These are phyloP conservation scores for Mormoops blainvillei DNA, from an alignment of 2,113 vertebrate genomes.

Conservation along the genomic window DNA sequence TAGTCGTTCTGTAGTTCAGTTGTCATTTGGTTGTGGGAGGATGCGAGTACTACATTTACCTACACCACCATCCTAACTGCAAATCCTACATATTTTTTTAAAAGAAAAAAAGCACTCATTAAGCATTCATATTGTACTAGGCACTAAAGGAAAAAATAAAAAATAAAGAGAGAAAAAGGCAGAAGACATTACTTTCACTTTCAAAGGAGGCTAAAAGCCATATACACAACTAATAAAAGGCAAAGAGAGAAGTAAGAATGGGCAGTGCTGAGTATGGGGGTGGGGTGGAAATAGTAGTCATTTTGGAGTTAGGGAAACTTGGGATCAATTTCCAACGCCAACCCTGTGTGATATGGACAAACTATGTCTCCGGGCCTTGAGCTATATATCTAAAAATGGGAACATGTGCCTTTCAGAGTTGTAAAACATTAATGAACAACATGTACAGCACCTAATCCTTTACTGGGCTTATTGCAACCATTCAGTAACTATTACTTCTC, in stretches of 20 bases:
- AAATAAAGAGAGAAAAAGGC: background rate
- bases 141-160: background rate
- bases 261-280: background rate
- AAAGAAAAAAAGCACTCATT: background rate
- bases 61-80: background rate
- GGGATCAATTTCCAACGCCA: background rate
- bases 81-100: background rate
- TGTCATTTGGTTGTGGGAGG: background rate
- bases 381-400: background rate
- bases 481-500: background rate
- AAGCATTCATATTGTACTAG: background rate
- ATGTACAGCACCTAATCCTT: background rate
- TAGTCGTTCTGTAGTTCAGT: background rate
- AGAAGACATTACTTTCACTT: background rate
- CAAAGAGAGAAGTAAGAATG: background rate
- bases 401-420: background rate
- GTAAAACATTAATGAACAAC: background rate
- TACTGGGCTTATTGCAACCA: background rate
- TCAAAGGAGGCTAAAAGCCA: background rate
- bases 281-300: fast-evolving
- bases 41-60: background rate
- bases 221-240: background rate
- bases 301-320: background rate
- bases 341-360: background rate
- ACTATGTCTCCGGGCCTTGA: background rate